Evolutionary conservation across 1,140 invertebrate species (phyloP).

Genomic region (Telenomus remus): DNA sequence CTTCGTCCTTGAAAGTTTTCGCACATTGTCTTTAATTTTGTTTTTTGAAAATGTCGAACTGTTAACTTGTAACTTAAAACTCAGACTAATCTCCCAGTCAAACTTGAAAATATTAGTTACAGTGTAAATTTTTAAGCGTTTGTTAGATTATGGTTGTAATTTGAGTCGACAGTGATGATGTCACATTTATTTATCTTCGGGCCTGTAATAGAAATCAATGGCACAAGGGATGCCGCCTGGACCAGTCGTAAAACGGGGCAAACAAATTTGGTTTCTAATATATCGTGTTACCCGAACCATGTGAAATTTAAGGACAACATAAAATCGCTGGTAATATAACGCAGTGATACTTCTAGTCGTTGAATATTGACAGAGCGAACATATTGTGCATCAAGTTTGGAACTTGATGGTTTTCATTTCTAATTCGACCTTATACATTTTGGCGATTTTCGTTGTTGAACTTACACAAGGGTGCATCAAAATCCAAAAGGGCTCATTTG

Average conservation of each 20-base stretch:
- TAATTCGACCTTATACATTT: constrained; percentile 31
- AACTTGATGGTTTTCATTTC: constrained; percentile 21
- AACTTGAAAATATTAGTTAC: too few relatives aligned
- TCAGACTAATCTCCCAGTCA: too few relatives aligned
- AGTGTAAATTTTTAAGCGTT: too few relatives aligned
- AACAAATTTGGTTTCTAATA: constrained; percentile 71
- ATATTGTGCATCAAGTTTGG: constrained; percentile 26
- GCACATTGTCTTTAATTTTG: too few relatives aligned
- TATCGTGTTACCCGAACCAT: constrained; percentile 52
- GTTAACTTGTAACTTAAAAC: too few relatives aligned
- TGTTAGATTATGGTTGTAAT: background rate
- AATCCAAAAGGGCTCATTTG: too few relatives aligned
- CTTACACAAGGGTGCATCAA: too few relatives aligned
- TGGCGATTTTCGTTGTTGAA: too few relatives aligned
- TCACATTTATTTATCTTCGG: constrained; percentile 46
- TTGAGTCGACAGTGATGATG: background rate
- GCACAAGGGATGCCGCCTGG: constrained; percentile 69
- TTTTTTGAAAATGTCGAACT: too few relatives aligned
- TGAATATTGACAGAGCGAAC: constrained; percentile 34
- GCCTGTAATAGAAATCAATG: constrained; percentile 70
- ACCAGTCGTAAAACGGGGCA: constrained; percentile 71
- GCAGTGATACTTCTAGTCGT: constrained; percentile 31
- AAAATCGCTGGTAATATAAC: constrained; percentile 57
- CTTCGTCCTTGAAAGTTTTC: too few relatives aligned
- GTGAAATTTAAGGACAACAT: constrained; percentile 55